A percentile compares a stretch with the other conserved stretches of the same genome.
phyloP scores from a whole-genome alignment of 2,888 invertebrate genomes.

The Monoplex corrugatus region DNA sequence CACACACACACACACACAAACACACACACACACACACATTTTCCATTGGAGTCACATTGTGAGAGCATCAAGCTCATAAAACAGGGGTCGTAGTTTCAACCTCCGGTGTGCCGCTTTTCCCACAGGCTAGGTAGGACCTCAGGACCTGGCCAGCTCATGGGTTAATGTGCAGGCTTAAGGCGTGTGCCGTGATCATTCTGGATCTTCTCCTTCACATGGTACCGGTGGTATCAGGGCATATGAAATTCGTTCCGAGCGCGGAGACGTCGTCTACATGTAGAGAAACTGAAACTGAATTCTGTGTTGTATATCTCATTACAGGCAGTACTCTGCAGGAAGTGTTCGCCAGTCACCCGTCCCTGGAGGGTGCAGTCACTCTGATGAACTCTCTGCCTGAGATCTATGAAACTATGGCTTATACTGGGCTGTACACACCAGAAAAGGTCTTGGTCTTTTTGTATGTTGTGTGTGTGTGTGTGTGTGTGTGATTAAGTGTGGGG shows the following conservation, averaged over 20 bases:
- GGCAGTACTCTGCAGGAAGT: conserved; percentile 45
- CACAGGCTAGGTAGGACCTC: no score
- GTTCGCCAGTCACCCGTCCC: conserved; percentile 24
- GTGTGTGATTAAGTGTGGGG: not conserved
- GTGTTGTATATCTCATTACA: not conserved
- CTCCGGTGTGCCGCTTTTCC: no score
- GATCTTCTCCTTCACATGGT: no score
- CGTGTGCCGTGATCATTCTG: no score
- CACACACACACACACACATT: not conserved
- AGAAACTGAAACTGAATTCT: not conserved
- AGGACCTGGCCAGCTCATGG: no score
- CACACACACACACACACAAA: conserved; percentile 23
- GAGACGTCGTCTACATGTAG: not conserved
- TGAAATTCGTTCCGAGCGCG: no score
- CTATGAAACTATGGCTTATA: conserved; percentile 50
- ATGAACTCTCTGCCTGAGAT: conserved; percentile 50
- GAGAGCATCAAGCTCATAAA: no score
- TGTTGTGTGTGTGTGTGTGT: not conserved
- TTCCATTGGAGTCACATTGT: not conserved
- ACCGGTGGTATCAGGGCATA: no score
- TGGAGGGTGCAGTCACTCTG: conserved; percentile 28
- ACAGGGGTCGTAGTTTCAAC: no score
- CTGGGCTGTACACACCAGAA: conserved; percentile 45
- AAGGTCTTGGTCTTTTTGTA: conserved; percentile 43
- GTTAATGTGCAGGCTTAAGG: no score